phyloP scores from a whole-genome alignment of 2,888 invertebrate genomes.

The Eurytoma adleriae region DNA sequence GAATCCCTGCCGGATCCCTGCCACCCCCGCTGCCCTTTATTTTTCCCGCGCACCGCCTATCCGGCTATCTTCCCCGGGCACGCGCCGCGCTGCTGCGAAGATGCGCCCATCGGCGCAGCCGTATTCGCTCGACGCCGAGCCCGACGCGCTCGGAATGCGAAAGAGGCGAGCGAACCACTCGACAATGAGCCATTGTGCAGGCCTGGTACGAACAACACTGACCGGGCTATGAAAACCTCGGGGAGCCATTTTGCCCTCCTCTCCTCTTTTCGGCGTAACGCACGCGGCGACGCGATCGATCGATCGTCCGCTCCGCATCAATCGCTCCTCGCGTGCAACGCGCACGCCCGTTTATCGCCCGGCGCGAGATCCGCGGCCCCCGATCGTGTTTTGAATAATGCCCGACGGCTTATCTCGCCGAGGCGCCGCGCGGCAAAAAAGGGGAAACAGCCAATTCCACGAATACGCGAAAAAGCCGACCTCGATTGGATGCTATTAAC shows the following conservation, averaged over 20 bases:
- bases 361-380: no score
- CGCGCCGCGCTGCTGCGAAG: background rate
- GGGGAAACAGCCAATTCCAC: background rate
- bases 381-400: background rate
- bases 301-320: constrained; percentile 30
- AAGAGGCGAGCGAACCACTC: background rate
- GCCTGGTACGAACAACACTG: background rate
- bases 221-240: background rate
- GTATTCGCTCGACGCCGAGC: background rate
- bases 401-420: background rate
- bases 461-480: constrained; percentile 3
- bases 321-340: background rate
- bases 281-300: background rate
- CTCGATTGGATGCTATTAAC: constrained; percentile 8
- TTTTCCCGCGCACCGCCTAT: background rate
- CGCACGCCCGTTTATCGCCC: no score
- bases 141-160: background rate
- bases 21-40: background rate
- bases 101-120: background rate
- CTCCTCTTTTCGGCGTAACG: background rate
- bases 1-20: background rate
- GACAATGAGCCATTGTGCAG: constrained; percentile 21
- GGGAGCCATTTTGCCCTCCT: background rate
- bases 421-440: background rate
- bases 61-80: background rate